Percentiles rank a stretch among this genome's conserved stretches.
These are phyloP conservation scores for Pollachius pollachius DNA, from an alignment of 2,113 vertebrate genomes.

Conservation along the genomic window DNA sequence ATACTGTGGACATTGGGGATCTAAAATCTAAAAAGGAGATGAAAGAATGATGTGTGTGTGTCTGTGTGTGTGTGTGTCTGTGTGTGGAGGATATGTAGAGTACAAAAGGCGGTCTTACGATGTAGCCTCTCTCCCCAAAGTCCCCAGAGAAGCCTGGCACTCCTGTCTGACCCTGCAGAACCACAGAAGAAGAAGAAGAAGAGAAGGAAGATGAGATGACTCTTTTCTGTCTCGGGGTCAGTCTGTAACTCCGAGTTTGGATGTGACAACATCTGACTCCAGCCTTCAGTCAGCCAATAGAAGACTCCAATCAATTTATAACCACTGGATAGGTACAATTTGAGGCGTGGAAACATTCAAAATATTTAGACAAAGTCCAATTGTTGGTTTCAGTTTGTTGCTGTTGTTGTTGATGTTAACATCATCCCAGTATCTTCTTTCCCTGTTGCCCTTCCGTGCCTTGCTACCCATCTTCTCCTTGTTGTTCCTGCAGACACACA, in stretches of 20 bases:
- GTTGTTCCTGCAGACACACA: conserved; percentile 53
- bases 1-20: too few species aligned
- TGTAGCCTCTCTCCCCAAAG: conserved; percentile 69
- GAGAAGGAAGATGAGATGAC: too few species aligned
- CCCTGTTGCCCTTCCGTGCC: conserved; percentile 37
- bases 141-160: conserved; percentile 69
- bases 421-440: background rate
- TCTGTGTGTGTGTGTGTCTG: too few species aligned
- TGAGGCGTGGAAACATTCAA: too few species aligned
- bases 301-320: too few species aligned
- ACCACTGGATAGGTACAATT: too few species aligned
- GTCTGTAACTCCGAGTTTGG: background rate
- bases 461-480: conserved; percentile 53
- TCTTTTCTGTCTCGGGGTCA: too few species aligned
- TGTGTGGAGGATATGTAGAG: background rate
- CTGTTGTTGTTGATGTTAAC: background rate
- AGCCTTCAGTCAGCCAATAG: too few species aligned
- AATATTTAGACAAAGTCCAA: too few species aligned
- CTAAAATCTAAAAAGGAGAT: too few species aligned
- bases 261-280: background rate
- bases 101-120: conserved; percentile 42
- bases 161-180: conserved; percentile 50
- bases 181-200: background rate
- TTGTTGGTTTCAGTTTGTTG: too few species aligned
- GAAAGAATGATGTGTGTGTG: too few species aligned